phyloP scores from a whole-genome alignment of 1,140 invertebrate species.

The Teleogryllus occipitalis region DNA sequence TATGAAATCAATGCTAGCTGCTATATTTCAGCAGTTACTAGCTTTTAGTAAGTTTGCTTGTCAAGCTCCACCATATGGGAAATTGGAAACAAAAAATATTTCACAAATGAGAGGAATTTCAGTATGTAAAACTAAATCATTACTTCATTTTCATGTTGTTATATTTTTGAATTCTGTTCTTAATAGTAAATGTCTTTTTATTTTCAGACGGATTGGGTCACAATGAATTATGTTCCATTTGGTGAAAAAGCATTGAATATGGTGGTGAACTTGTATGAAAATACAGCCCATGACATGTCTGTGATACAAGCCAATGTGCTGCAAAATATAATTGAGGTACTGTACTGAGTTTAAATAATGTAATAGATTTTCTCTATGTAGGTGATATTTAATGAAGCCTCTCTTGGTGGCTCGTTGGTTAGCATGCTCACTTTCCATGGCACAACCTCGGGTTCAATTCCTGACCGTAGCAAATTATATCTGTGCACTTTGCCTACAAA shows the following conservation, averaged over 20 bases:
- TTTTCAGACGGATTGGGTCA: slow-evolving; percentile 62
- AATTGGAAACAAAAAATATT: slow-evolving; percentile 44
- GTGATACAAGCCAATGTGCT: slow-evolving; percentile 69
- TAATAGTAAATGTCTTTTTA: slow-evolving; percentile 12
- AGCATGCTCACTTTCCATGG: too few species aligned
- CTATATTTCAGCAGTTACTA: slow-evolving; percentile 71
- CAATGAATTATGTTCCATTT: slow-evolving; percentile 81
- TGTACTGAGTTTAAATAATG: background rate
- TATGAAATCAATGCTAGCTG: slow-evolving; percentile 61
- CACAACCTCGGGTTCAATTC: too few species aligned
- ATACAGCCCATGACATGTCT: slow-evolving; percentile 61
- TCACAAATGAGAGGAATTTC: slow-evolving; percentile 39
- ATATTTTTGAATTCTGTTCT: background rate
- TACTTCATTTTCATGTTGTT: background rate
- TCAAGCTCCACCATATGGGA: slow-evolving; percentile 54
- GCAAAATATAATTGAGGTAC: slow-evolving; percentile 63
- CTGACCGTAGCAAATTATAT: too few species aligned
- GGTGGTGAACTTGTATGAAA: slow-evolving; percentile 73
- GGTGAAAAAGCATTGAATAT: slow-evolving; percentile 76
- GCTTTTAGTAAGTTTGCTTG: slow-evolving; percentile 65
- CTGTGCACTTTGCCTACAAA: too few species aligned
- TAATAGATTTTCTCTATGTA: background rate
- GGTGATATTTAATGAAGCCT: too few species aligned
- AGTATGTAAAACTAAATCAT: slow-evolving; percentile 28
- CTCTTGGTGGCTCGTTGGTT: too few species aligned